These are phyloP conservation scores for Agonopterix heracliana DNA, from an alignment of 2,888 invertebrate species.

Conservation along the genomic window DNA sequence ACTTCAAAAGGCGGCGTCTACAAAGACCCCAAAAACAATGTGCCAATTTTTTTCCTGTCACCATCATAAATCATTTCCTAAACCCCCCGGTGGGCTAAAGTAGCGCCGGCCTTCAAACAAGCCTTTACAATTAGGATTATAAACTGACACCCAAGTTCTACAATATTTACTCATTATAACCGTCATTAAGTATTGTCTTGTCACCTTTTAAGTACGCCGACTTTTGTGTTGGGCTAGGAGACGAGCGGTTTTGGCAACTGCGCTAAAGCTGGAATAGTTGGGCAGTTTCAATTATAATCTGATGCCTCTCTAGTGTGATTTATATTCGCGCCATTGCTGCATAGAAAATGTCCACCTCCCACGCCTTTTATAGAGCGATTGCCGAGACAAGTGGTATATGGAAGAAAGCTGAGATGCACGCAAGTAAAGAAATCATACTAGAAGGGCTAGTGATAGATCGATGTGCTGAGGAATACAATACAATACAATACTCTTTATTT, in stretches of 20 bases:
- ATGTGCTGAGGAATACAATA: too few relatives aligned
- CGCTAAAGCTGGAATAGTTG: too few relatives aligned
- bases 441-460: too few relatives aligned
- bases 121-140: constrained; percentile 18
- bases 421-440: too few relatives aligned
- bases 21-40: constrained; percentile 11
- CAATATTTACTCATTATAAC: constrained; percentile 62
- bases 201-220: constrained; percentile 57
- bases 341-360: too few relatives aligned
- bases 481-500: too few relatives aligned
- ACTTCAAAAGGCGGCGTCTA: constrained; percentile 6
- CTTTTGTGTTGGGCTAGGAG: constrained; percentile 29
- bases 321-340: too few relatives aligned
- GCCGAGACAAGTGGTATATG: too few relatives aligned
- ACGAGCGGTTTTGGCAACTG: not conserved
- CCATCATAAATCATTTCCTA: constrained; percentile 11
- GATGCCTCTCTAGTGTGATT: too few relatives aligned
- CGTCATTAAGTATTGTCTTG: constrained; percentile 64
- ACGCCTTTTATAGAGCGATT: too few relatives aligned
- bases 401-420: too few relatives aligned
- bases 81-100: constrained; percentile 5
- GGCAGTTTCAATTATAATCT: too few relatives aligned
- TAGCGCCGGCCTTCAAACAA: constrained; percentile 24
- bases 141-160: constrained; percentile 42
- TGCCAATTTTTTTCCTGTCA: constrained; percentile 7